Conservation (phyloP, 2,888 invertebrate genomes). For the Drosophila testacea region DNA sequence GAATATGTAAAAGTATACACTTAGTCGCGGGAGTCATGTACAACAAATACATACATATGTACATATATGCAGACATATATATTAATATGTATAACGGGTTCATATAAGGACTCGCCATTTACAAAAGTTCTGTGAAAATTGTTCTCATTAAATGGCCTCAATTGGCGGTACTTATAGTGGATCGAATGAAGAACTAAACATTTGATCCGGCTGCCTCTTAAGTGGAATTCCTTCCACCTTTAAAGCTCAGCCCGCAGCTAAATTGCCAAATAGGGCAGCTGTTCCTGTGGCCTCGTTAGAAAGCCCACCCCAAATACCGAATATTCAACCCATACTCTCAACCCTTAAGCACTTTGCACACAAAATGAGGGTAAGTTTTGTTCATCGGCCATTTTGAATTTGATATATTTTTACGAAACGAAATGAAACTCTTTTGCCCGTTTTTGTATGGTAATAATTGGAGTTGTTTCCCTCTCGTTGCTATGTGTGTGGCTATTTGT, state of each 20-base stretch:
- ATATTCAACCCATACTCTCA: conserved; percentile 18
- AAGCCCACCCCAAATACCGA: conserved; percentile 62
- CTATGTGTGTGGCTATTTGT: neutral
- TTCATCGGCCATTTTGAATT: conserved; percentile 76
- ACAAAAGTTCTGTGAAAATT: conserved; percentile 1
- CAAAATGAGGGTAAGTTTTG: conserved; percentile 65
- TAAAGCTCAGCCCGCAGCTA: conserved; percentile 16
- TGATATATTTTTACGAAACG: conserved; percentile 37
- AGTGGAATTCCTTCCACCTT: conserved; percentile 19
- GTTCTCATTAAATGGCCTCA: conserved; percentile 27
- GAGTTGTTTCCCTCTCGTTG: conserved; percentile 5
- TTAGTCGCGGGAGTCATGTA: conserved; percentile 6
- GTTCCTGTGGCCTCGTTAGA: conserved; percentile 45
- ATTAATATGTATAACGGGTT: conserved; percentile 19
- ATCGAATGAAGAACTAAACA: neutral
- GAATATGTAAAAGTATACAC: conserved; percentile 35
- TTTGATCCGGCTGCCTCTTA: conserved; percentile 25
- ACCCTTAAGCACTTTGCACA: conserved; percentile 58
- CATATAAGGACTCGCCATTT: conserved; percentile 17
- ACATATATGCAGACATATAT: conserved; percentile 2
- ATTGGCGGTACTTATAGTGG: conserved; percentile 1
- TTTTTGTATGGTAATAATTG: conserved; percentile 32
- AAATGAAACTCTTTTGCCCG: conserved; percentile 13
- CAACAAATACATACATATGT: conserved; percentile 2
- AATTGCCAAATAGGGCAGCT: conserved; percentile 33